Evolutionary conservation across 1,140 invertebrate genomes (phyloP).

Genomic region (Teleogryllus occipitalis): DNA sequence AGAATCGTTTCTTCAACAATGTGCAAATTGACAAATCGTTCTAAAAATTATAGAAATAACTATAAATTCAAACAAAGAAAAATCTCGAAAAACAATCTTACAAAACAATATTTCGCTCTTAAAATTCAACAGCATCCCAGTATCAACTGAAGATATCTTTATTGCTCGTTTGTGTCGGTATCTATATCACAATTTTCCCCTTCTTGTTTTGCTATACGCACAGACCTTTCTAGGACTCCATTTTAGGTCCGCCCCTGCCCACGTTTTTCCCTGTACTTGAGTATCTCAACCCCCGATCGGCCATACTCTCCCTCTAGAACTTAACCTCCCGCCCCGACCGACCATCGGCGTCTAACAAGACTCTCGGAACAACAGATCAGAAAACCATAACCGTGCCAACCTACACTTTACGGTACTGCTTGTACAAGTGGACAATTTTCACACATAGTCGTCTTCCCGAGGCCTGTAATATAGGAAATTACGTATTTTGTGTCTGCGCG

Average conservation of each 20-base stretch:
- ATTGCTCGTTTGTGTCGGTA: too few species aligned
- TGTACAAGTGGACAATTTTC: conserved; percentile 4
- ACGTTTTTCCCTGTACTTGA: neutral
- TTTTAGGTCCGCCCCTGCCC: neutral
- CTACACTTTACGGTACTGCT: neutral
- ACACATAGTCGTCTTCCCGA: neutral
- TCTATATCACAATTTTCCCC: neutral
- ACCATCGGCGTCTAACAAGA: neutral
- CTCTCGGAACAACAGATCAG: neutral
- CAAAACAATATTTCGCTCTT: too few species aligned
- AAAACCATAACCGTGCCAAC: neutral
- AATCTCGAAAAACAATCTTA: too few species aligned
- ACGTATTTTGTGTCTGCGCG: neutral
- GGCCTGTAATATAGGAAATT: conserved; percentile 1
- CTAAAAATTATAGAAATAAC: too few species aligned
- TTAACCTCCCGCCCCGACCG: neutral
- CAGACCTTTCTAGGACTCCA: neutral
- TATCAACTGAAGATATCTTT: too few species aligned
- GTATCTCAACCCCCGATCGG: neutral
- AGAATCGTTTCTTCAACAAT: too few species aligned
- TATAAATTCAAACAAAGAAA: too few species aligned
- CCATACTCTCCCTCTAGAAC: neutral
- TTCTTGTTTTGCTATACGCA: neutral
- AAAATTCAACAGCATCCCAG: too few species aligned
- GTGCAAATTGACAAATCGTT: too few species aligned